These are phyloP conservation scores for Arvicanthis niloticus DNA, from an alignment of 2,113 vertebrate species.

Conservation along the genomic window DNA sequence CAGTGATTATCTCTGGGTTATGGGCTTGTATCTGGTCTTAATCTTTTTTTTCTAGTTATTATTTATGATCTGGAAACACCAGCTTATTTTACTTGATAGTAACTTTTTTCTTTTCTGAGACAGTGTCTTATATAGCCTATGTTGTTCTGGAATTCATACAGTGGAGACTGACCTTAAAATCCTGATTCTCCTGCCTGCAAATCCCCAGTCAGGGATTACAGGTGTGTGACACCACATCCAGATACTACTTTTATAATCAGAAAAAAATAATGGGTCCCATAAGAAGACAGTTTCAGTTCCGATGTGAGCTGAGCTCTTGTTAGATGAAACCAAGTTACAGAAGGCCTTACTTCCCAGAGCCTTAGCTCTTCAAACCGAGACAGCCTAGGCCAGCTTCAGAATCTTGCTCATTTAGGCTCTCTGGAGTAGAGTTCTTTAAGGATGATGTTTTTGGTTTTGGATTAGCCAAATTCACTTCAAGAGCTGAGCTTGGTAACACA, in stretches of 20 bases:
- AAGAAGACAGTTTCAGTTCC: not conserved
- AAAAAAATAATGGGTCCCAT: not conserved
- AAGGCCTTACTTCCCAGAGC: not conserved
- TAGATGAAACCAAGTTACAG: not conserved
- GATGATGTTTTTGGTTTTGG: too few species aligned
- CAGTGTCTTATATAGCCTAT: not conserved
- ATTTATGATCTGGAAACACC: constrained; percentile 37
- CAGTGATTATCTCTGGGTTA: constrained; percentile 22
- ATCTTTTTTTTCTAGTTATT: constrained; percentile 51
- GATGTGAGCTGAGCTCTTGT: not conserved
- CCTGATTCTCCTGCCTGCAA: not conserved
- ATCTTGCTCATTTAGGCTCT: not conserved
- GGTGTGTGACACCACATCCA: not conserved
- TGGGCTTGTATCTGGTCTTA: not conserved
- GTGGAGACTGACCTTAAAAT: not conserved
- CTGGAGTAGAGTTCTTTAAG: not conserved
- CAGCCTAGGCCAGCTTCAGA: not conserved
- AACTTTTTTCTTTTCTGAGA: not conserved
- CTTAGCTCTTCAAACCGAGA: not conserved
- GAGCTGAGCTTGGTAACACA: not conserved
- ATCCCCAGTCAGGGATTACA: not conserved
- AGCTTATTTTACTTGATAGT: not conserved
- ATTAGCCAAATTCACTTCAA: constrained; percentile 5
- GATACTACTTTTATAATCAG: not conserved
- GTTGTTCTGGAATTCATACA: not conserved